Base-by-base conservation (phyloP, 2,888 invertebrate genomes). In the Coenonympha arcania region DNA sequence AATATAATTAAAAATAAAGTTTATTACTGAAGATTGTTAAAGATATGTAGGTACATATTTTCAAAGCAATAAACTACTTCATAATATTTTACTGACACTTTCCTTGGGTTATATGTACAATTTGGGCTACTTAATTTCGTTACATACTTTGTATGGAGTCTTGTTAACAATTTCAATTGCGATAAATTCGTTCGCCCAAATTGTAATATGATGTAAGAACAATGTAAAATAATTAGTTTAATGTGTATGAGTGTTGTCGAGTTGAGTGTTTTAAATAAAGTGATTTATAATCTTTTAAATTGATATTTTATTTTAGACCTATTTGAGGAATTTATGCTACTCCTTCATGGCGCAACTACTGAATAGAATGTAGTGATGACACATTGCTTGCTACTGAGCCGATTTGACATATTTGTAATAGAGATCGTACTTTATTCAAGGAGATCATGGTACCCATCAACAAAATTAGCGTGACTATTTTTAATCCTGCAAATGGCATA, bases 251-350 rank as follows among this genome's bases (percentile, higher is more conserved):
- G 66, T 73, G 68, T 63, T 67, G 69, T 65, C 63, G 65, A 69
- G 61, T 58, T 66, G 72, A 71, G 75, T 73, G 73, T 76, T 76
- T 67, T 69, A 39, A 72, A 71, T 71, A 71, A 77, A 78, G 68
- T 66, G 64, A 65, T 77, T 79, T 76, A 71, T 73, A 73, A 54
- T 57, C 48, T 59, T 62, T 58, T 59, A 50, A 15, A n/a, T 4
- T 19, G 11, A 13, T 46, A 8, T 43, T 51, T 51, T 43, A 48
- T 41, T 50, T 48, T 16, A 26, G 3, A 16, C n/a, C n/a, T n/a
- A n/a, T n/a, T n/a, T n/a, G n/a, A n/a, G n/a, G n/a, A n/a, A n/a
- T n/a, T n/a, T n/a, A n/a, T n/a, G n/a, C n/a, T n/a, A n/a, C n/a
- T n/a, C n/a, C n/a, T n/a, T n/a, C n/a, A n/a, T n/a, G n/a, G n/a